Base-by-base conservation (phyloP, 2,113 vertebrate species). In the Pitta sordida region DNA sequence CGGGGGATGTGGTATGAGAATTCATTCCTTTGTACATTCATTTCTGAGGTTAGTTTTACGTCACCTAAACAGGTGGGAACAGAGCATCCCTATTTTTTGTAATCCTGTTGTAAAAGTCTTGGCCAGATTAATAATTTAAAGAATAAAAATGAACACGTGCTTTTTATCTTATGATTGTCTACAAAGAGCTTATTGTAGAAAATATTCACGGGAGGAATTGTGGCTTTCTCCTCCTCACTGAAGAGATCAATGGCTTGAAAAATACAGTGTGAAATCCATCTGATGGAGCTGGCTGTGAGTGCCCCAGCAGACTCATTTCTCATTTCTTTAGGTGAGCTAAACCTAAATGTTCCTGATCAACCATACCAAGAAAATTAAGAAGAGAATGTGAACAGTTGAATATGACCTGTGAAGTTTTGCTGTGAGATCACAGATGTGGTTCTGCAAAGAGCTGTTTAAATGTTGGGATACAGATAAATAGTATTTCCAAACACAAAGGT, bases 401-500 rank as follows among this genome's bases (percentile, higher is more conserved):
- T 26, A 13, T 37, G 39, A 56, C 22, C 59, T 37, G 3, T 0
- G 3, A 48, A 52, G 7, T 75, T 84, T 13, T 53, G 16, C 18
- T 70, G 14, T 23, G 23, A 71, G 46, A 43, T 34, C 13, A 11
- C 63, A 69, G 59, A 22, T 71, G 39, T 23, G 20, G 15, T 77
- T 91, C 62, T 91, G 49, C 51, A 32, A 17, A 64, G 37, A 79
- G 26, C 22, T 16, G 24, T 83, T 73, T 22, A 62, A 73, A 51
- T 88, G 37, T 30, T 18, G 78, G 32, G 24, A 34, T 83, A 36
- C 18, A 84, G 48, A 48, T 65, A 62, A 36, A 65, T 56, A 43
- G 10, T 80, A 32, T 81, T 92, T 60, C 27, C 36, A 56, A 60
- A 91, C 91, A 80, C n/a, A 59, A 83, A 83, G 24, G 29, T 48